Percentiles rank a stretch among this genome's conserved stretches.
phyloP scores from a whole-genome alignment of 2,797 vertebrate genomes.

The Epinephelus awoara region DNA sequence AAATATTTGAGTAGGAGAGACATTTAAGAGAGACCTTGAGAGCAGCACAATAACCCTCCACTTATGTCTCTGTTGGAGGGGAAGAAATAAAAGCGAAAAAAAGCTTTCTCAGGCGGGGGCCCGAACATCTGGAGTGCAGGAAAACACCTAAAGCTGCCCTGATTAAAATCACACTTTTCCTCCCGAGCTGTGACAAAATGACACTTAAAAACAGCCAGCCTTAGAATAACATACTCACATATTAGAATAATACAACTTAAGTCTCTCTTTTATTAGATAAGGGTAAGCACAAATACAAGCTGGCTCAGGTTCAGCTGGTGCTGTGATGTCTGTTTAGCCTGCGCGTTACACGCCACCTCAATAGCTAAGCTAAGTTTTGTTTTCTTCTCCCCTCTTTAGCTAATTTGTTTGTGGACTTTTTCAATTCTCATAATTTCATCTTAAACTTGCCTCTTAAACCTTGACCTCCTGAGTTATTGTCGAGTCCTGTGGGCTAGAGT shows the following conservation, averaged over 20 bases:
- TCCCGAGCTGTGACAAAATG: conserved; percentile 77
- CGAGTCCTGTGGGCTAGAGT: conserved; percentile 82
- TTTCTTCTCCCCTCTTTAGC: conserved; percentile 75
- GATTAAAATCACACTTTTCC: conserved; percentile 83
- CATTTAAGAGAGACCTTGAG: conserved; percentile 82
- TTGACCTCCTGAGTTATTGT: conserved; percentile 90
- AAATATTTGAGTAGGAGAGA: conserved; percentile 85
- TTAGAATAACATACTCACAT: conserved; percentile 75
- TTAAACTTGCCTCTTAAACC: conserved; percentile 90
- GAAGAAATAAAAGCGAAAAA: conserved; percentile 66
- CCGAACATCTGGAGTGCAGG: conserved; percentile 82
- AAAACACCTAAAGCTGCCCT: conserved; percentile 79
- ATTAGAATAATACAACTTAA: conserved; percentile 80
- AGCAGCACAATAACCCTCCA: conserved; percentile 80
- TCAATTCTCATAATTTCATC: conserved; percentile 92
- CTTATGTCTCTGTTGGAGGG: conserved; percentile 74
- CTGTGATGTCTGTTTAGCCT: conserved; percentile 87
- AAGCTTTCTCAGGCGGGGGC: conserved; percentile 44
- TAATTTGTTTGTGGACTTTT: conserved; percentile 94
- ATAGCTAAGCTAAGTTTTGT: conserved; percentile 55
- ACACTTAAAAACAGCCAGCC: conserved; percentile 74
- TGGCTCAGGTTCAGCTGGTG: conserved; percentile 65
- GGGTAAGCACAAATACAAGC: conserved; percentile 65
- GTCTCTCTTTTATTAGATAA: conserved; percentile 80
- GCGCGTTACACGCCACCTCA: conserved; percentile 79